Conservation (phyloP, 2,113 vertebrate species). For the Oryzias celebensis region DNA sequence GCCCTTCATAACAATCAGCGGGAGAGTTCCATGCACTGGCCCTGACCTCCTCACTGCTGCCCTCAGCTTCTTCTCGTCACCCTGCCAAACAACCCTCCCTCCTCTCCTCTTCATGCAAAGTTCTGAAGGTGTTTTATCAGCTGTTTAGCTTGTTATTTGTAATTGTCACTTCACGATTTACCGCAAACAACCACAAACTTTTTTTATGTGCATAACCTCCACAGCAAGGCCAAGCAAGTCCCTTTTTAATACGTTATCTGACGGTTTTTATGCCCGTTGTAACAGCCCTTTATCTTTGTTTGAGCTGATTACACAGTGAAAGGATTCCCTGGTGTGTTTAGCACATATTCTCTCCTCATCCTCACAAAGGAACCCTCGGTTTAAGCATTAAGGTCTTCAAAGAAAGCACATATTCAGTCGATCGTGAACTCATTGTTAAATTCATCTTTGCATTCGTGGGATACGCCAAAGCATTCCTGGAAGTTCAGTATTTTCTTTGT, state of each 20-base stretch:
- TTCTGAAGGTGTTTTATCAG: conserved; percentile 7
- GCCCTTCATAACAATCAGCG: conserved; percentile 73
- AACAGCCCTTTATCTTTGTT: conserved; percentile 53
- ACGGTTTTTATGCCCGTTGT: conserved; percentile 49
- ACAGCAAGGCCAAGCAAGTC: conserved; percentile 20
- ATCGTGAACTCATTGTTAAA: background rate
- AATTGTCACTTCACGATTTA: conserved; percentile 10
- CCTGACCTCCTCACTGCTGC: conserved; percentile 63
- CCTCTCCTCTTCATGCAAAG: background rate
- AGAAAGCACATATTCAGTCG: background rate
- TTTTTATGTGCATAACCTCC: background rate
- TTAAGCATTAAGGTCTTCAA: conserved; percentile 3
- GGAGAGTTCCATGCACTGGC: conserved; percentile 61
- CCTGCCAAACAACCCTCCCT: conserved; percentile 2
- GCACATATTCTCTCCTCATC: conserved; percentile 2
- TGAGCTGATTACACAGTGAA: conserved; percentile 53
- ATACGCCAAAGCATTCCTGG: background rate
- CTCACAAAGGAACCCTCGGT: background rate
- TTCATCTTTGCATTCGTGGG: background rate
- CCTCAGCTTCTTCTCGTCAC: conserved; percentile 44
- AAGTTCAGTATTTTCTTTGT: background rate
- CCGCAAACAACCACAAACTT: background rate
- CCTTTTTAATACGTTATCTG: conserved; percentile 43
- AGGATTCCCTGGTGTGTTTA: conserved; percentile 16
- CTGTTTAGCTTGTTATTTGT: conserved; percentile 15